These are phyloP conservation scores for Zele albiditarsus DNA, from an alignment of 2,888 invertebrate genomes.

Conservation along the genomic window DNA sequence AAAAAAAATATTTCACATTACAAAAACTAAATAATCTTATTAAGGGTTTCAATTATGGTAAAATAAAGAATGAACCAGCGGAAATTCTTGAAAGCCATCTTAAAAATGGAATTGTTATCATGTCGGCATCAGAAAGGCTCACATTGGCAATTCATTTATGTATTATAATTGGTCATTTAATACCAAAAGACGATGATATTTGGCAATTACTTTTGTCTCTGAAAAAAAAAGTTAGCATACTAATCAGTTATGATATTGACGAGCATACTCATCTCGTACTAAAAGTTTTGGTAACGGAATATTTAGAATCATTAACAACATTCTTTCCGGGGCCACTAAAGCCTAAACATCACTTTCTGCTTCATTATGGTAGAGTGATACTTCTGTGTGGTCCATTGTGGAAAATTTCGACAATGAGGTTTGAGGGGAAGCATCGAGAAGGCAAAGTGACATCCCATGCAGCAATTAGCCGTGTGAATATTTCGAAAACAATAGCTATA, in stretches of 20 bases:
- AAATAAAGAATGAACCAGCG: conserved; percentile 41
- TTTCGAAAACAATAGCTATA: conserved; percentile 35
- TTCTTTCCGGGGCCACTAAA: conserved; percentile 30
- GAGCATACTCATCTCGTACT: background rate
- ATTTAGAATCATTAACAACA: conserved; percentile 25
- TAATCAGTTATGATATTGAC: background rate
- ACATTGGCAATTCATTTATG: background rate
- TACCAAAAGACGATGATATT: background rate
- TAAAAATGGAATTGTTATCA: conserved; percentile 38
- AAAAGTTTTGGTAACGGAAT: conserved; percentile 21
- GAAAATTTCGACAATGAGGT: conserved; percentile 42
- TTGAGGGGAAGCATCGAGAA: conserved; percentile 43
- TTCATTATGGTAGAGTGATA: conserved; percentile 42
- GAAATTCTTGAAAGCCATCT: conserved; percentile 45
- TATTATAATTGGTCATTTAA: background rate
- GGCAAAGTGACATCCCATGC: conserved; percentile 22
- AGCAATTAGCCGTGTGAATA: conserved; percentile 34
- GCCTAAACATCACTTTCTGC: conserved; percentile 47
- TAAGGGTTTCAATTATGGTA: conserved; percentile 41
- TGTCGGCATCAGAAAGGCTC: conserved; percentile 13
- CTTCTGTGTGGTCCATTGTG: conserved; percentile 37
- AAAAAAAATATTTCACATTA: conserved; percentile 36
- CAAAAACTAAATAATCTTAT: conserved; percentile 40
- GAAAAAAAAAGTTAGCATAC: conserved; percentile 31
- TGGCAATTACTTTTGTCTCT: conserved; percentile 37